Evolutionary conservation across 2,113 vertebrate species (phyloP).

Genomic region (Orthochromis indermauri): DNA sequence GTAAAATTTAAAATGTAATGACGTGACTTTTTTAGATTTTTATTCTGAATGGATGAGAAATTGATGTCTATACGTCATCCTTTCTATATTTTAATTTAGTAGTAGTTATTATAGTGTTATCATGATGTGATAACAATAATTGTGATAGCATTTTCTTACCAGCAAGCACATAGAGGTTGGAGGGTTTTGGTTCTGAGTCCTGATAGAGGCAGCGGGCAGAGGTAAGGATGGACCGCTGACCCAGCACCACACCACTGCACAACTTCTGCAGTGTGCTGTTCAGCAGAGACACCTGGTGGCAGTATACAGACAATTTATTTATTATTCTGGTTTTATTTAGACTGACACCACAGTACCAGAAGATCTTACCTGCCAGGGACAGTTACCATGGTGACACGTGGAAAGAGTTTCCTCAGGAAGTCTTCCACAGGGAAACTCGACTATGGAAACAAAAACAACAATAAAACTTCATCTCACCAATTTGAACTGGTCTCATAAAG

Average conservation of each 20-base stretch:
- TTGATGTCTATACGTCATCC: neutral
- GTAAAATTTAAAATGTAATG: neutral
- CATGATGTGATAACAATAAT: neutral
- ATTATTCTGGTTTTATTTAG: neutral
- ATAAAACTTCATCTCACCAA: neutral
- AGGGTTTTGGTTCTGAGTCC: neutral
- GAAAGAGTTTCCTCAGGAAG: neutral
- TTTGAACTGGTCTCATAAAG: neutral
- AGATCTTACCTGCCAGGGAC: slow-evolving; percentile 85
- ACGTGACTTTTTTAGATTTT: neutral
- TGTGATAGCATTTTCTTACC: slow-evolving; percentile 54
- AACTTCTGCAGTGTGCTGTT: slow-evolving; percentile 53
- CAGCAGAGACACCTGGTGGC: slow-evolving; percentile 72
- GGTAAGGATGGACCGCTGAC: slow-evolving; percentile 73
- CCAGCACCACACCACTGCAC: slow-evolving; percentile 79
- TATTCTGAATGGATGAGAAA: neutral
- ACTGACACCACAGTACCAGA: neutral
- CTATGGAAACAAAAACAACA: slow-evolving; percentile 22
- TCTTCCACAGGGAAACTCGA: slow-evolving; percentile 58
- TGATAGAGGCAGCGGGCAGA: slow-evolving; percentile 71
- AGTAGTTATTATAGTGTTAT: neutral
- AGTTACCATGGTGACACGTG: slow-evolving; percentile 40
- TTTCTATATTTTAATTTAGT: neutral
- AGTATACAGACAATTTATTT: neutral
- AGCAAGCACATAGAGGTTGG: slow-evolving; percentile 23